Conservation (phyloP, 1,140 invertebrate species). For the Drosophila melanogaster region Release_6_plus_ISO1_MT NT_037436.4:18168501-18169000, state of each 20-base stretch:
- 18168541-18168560: slow-evolving; percentile 44
- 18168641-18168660: slow-evolving; percentile 79
- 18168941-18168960: slow-evolving; percentile 68
- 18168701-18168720: slow-evolving; percentile 39
- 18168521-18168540: slow-evolving; percentile 12
- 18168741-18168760: slow-evolving; percentile 65
- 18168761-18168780: slow-evolving; percentile 84
- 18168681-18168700: slow-evolving; percentile 33
- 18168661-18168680: slow-evolving; percentile 61
- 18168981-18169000: slow-evolving; percentile 75
- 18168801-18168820: slow-evolving; percentile 58
- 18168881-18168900: slow-evolving; percentile 58
- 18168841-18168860: slow-evolving; percentile 60
- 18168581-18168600: slow-evolving; percentile 32
- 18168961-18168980: slow-evolving; percentile 74
- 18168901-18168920: slow-evolving; percentile 38
- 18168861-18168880: slow-evolving; percentile 74
- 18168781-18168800: slow-evolving; percentile 84
- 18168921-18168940: slow-evolving; percentile 1
- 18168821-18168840: slow-evolving; percentile 48
- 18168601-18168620: slow-evolving; percentile 48
- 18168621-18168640: slow-evolving; percentile 54
- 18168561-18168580: slow-evolving; percentile 38
- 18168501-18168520: slow-evolving; percentile 20
- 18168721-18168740: slow-evolving; percentile 69